Evolutionary conservation across 2,888 invertebrate genomes (phyloP), one percentile per base, ranked within the genome.

Genomic region (Ditula angustiorana): DNA sequence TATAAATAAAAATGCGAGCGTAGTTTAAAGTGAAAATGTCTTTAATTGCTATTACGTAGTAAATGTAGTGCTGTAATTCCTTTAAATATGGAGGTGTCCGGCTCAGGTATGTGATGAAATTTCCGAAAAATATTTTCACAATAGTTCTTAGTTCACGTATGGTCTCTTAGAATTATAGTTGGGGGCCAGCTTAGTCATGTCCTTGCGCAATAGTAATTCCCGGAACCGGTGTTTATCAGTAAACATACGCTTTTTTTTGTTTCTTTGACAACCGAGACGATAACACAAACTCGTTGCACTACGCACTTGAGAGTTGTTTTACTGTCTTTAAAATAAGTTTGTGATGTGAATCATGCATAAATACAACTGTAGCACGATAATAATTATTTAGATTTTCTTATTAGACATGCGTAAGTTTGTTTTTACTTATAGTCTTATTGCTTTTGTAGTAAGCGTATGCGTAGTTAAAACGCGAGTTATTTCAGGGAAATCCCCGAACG

Each of bases 401-500:
- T 59, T 50, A 33, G 21, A 57, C 60, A 69, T 66, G 66, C 56
- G 63, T 67, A 44, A 58, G 67, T 68, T 61, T 49, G 4, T 21
- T 30, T 21, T n/a, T 44, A 19, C 11, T 19, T 55, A 71, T 16
- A 26, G 5, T 37, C 37, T 19, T 37, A 52, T n/a, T 58, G 47
- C 16, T 19, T 53, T 41, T 56, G 16, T 28, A 65, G 53, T 41
- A 46, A 65, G 57, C 55, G 53, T 44, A 52, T n/a, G n/a, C n/a
- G n/a, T 30, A 52, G 41, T 50, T 8, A 55, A 61, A 57, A 7
- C 26, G 58, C 63, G 56, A 41, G 59, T 70, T 60, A 55, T 84
- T 88, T 69, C 75, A 92, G 91, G 89, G 59, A 92, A 92, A 80
- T 82, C 92, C 58, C 88, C 90, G 63, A 90, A 85, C 69, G 81